These are phyloP conservation scores for Hirtodrosophila cameraria DNA, from an alignment of 2,888 invertebrate genomes.

Conservation along the genomic window DNA sequence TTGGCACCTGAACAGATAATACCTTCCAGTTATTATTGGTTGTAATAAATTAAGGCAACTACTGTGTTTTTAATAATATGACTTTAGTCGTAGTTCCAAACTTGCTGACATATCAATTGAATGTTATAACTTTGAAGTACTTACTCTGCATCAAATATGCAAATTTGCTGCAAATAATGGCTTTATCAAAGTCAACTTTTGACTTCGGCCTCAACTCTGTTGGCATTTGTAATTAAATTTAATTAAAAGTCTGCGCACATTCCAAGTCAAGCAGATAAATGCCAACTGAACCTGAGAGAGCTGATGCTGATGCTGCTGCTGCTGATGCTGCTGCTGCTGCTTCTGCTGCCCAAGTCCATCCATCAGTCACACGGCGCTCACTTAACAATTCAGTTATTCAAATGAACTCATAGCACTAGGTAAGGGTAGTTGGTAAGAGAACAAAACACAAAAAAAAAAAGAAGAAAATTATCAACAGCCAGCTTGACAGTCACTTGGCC, in stretches of 20 bases:
- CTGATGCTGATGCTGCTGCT: too few species aligned
- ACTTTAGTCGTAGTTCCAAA: conserved; percentile 11
- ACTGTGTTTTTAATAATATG: conserved; percentile 44
- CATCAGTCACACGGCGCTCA: conserved; percentile 63
- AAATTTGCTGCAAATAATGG: conserved; percentile 52
- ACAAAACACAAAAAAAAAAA: not conserved
- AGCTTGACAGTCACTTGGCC: conserved; percentile 45
- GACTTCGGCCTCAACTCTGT: conserved; percentile 29
- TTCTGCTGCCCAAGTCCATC: conserved; percentile 52
- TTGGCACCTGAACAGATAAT: conserved; percentile 30
- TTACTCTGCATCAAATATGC: conserved; percentile 42
- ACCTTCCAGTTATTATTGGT: too few species aligned
- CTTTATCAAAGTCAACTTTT: conserved; percentile 53
- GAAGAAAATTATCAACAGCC: conserved; percentile 57
- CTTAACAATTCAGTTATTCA: conserved; percentile 76
- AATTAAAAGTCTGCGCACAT: conserved; percentile 72
- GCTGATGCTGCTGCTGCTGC: too few species aligned
- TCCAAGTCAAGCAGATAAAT: conserved; percentile 56
- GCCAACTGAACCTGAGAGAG: conserved; percentile 44
- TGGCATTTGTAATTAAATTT: conserved; percentile 75
- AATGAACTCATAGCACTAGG: conserved; percentile 48
- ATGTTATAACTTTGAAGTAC: conserved; percentile 18
- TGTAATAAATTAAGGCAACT: conserved; percentile 31
- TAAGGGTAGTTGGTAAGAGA: not conserved
- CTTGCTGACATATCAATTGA: conserved; percentile 47